phyloP scores from a whole-genome alignment of 1,140 invertebrate genomes.

The Nasonia longicornis region DNA sequence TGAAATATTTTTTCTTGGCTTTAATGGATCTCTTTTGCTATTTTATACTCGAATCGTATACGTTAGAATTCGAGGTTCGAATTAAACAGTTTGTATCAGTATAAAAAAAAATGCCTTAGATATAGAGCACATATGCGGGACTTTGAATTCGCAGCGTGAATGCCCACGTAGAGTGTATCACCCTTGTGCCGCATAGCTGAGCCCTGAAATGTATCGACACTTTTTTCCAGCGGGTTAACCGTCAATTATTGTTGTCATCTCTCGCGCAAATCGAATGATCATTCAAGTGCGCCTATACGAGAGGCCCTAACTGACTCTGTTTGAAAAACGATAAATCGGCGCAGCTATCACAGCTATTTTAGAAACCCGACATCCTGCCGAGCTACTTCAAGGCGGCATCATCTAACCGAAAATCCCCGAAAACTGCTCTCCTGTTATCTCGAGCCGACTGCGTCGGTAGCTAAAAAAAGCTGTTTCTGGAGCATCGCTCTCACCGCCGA shows the following conservation, averaged over 20 bases:
- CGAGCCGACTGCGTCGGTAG: too few species aligned
- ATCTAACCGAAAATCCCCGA: neutral
- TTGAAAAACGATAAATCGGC: too few species aligned
- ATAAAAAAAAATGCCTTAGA: neutral
- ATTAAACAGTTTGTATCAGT: too few species aligned
- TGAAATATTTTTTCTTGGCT: neutral
- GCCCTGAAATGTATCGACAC: slow-evolving; percentile 58
- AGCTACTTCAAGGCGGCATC: too few species aligned
- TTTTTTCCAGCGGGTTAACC: slow-evolving; percentile 10
- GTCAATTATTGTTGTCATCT: neutral
- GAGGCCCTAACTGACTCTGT: too few species aligned
- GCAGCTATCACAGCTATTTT: too few species aligned
- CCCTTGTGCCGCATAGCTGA: slow-evolving; percentile 63
- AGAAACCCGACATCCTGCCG: too few species aligned
- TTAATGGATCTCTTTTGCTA: too few species aligned
- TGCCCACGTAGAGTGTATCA: slow-evolving; percentile 55
- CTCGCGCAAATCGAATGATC: neutral
- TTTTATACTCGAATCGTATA: too few species aligned
- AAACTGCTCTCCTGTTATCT: slow-evolving; percentile 1
- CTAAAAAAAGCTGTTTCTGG: neutral
- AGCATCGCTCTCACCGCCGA: neutral
- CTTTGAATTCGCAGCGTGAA: slow-evolving; percentile 49
- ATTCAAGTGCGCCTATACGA: neutral
- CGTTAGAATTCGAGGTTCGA: too few species aligned
- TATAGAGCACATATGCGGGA: slow-evolving; percentile 56